A percentile compares a stretch with the other conserved stretches of the same genome.
phyloP scores from a whole-genome alignment of 2,797 vertebrate genomes.

The Leucoraja ocellata region DNA sequence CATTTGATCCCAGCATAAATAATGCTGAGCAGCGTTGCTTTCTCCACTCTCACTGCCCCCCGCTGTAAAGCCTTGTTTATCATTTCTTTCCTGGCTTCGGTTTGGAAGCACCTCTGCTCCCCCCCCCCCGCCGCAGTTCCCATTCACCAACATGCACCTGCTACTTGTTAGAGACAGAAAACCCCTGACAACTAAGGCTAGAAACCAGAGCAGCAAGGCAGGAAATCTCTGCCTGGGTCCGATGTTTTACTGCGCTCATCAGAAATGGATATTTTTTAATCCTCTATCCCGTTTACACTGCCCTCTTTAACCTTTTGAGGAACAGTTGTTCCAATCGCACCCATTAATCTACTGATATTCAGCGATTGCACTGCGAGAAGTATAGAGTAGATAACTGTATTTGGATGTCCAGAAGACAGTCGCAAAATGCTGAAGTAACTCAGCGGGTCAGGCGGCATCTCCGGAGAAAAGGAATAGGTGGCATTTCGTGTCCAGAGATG shows the following conservation, averaged over 20 bases:
- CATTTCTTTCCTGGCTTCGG: not conserved
- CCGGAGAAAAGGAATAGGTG: too few relatives aligned
- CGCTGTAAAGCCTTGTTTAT: constrained; percentile 8
- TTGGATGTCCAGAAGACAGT: too few relatives aligned
- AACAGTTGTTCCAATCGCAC: not conserved
- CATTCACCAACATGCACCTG: constrained; percentile 12
- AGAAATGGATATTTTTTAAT: not conserved
- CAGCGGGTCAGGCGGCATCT: too few relatives aligned
- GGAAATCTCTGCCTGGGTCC: constrained; percentile 13
- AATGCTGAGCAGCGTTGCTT: not conserved
- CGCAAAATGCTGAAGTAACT: too few relatives aligned
- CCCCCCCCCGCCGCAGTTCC: too few relatives aligned
- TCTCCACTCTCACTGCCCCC: not conserved
- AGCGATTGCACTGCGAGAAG: not conserved
- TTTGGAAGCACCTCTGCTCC: not conserved
- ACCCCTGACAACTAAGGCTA: not conserved
- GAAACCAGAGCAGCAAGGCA: not conserved
- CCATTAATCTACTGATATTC: not conserved
- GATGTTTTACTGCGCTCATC: not conserved
- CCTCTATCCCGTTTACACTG: constrained; percentile 14
- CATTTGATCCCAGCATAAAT: not conserved
- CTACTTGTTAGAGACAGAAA: constrained; percentile 13
- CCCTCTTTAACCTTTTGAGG: not conserved
- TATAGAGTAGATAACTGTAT: not conserved
- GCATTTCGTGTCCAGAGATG: too few relatives aligned